Evolutionary conservation across 2,888 invertebrate genomes (phyloP), one percentile per base, ranked within the genome.

Genomic region (Criorhina ranunculi): DNA sequence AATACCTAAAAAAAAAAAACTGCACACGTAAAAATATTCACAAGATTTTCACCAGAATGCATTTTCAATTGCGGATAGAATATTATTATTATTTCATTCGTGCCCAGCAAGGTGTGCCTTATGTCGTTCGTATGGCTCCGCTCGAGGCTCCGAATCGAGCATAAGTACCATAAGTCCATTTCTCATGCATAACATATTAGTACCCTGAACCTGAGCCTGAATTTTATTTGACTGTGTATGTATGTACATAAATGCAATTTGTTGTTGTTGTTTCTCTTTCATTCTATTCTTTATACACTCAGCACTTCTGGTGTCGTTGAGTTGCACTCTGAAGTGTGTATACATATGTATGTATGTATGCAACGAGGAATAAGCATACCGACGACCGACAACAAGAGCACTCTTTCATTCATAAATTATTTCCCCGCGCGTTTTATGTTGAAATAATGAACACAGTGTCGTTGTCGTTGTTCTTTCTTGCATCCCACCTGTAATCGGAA

Each of bases 321-420:
- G 79, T 80, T 75, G 79, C 53, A 66, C 49, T 40, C 73, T 83
- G n/a, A 62, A 62, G 73, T 70, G 33, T 31, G 15, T 5, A 31
- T 31, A 11, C 24, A 8, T 57, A 37, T 51, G 42, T 7, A 33
- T 35, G 9, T 15, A 15, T 11, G n/a, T 12, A n/a, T n/a, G n/a
- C n/a, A n/a, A n/a, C n/a, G n/a, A n/a, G n/a, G n/a, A n/a, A n/a
- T 42, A 15, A 37, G 19, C 49, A 15, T n/a, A n/a, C 55, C 19
- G 46, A 31, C 24, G 24, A 24, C 40, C 19, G 15, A 46, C 12
- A 31, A 12, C 29, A 4, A 51, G 72, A 37, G 57, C 15, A 60
- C 60, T 73, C 55, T 55, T 79, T 76, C 85, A 85, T 85, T 85
- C 85, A 85, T 85, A 80, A 85, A 85, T 85, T 66, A 80, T 79